Evolutionary conservation across 2,113 vertebrate species (phyloP), one percentile per base, ranked within the genome.

Genomic region (Xenus cinereus): DNA sequence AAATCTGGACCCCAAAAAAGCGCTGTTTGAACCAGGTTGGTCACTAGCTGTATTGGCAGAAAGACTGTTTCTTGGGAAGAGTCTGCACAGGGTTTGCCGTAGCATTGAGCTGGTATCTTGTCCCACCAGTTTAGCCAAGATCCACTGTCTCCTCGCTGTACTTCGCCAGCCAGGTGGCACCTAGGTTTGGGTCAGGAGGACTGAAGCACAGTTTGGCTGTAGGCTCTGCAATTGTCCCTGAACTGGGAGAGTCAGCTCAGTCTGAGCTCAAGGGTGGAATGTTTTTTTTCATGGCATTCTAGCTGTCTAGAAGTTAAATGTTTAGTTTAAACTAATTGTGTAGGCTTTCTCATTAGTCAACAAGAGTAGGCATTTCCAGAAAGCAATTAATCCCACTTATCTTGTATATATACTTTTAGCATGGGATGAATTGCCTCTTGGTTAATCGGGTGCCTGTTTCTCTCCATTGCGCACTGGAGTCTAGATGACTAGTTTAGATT

Each of bases 401-500:
- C 23, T 90, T 91, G 39, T 89, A 62, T 83, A 41, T 63, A n/a
- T 56, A 57, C 45, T 83, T 94, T 28, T 33, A 84, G 50, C 45
- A 57, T 39, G 39, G 60, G 51, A 89, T 82, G 16, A 89, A 93
- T 91, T 91, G n/a, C 51, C 12, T 78, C 39, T 51, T 81, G 43
- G 33, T 82, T 64, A 91, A 63, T 50, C 75, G 64, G 39, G 14
- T 89, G 66, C 43, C 33, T 84, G 35, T 92, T 94, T 87, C 74
- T 89, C 69, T 89, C 73, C 33, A 7, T 45, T 79, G 81, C 6
- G 2, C 81, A n/a, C 0, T 84, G 91, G 74, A 96, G 84, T 41
- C 91, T 84, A 87, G 94, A 96, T 93, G 89, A 72, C 84, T 89
- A 57, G 43, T 83, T 84, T 91, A 94, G 89, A 93, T 93, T 93